Evolutionary conservation across 2,797 vertebrate genomes (phyloP).

Genomic region (Florisuga fusca): DNA sequence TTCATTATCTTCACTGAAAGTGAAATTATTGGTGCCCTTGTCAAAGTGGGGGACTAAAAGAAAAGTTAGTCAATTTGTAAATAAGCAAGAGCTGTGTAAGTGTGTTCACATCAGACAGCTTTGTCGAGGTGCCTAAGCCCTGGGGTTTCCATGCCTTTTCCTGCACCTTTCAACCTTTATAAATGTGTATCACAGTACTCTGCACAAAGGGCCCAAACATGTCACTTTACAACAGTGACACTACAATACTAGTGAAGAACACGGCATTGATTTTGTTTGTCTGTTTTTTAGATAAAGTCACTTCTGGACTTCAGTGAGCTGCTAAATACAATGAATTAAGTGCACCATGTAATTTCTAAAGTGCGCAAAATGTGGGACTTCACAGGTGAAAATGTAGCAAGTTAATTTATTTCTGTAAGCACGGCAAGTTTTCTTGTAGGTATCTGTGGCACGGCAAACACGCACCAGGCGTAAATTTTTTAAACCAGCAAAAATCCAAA

Average conservation of each 20-base stretch:
- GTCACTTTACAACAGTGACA: rapidly evolving
- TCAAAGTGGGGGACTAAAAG: neutral
- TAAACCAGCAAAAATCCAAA: neutral
- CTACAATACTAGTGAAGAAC: neutral
- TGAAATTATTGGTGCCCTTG: slow-evolving; percentile 3
- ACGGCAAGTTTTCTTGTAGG: neutral
- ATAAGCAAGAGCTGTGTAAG: neutral
- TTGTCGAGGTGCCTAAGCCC: neutral
- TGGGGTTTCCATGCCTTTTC: neutral
- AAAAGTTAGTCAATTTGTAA: slow-evolving; percentile 15
- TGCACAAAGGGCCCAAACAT: neutral
- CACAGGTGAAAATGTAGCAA: neutral
- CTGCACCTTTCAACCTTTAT: neutral
- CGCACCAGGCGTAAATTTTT: neutral
- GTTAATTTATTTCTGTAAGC: neutral
- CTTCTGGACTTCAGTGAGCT: neutral
- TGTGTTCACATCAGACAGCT: neutral
- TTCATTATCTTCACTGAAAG: slow-evolving; percentile 38
- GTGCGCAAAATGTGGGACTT: neutral
- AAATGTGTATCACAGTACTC: neutral
- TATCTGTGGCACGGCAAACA: neutral
- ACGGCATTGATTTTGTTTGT: neutral
- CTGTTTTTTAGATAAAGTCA: neutral
- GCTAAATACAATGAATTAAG: neutral
- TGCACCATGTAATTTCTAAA: neutral